Percentiles rank a stretch among this genome's conserved stretches.
Conservation (phyloP, 2,888 invertebrate species). For the Drosophila nr. fundita region DNA sequence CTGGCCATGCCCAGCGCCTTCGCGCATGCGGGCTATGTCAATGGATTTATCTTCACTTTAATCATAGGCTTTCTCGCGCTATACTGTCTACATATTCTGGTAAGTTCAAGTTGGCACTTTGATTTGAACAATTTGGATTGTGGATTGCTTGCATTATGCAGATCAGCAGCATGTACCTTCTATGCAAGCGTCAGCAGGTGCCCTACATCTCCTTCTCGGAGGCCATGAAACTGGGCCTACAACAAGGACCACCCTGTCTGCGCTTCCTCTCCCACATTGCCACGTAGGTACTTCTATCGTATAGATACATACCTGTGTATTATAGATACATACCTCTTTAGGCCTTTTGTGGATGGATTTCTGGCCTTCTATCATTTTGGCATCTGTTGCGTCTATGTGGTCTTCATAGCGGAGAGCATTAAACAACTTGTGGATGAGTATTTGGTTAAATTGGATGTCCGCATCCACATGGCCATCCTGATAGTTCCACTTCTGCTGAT, state of each 20-base stretch:
- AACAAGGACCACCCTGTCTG: constrained; percentile 89
- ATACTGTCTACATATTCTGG: constrained; percentile 97
- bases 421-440: constrained; percentile 90
- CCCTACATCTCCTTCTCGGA: constrained; percentile 93
- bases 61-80: constrained; percentile 95
- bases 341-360: constrained; percentile 91
- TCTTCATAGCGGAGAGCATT: constrained; percentile 95
- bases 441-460: constrained; percentile 85
- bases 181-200: constrained; percentile 88
- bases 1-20: constrained; percentile 96
- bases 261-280: constrained; percentile 87
- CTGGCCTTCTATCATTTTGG: constrained; percentile 96
- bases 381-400: constrained; percentile 98
- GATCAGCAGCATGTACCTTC: constrained; percentile 81
- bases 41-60: constrained; percentile 93
- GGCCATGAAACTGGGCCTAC: constrained; percentile 92
- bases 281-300: constrained; percentile 69
- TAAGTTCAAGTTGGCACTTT: constrained; percentile 81
- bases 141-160: constrained; percentile 20
- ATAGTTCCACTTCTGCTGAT: constrained; percentile 90
- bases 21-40: constrained; percentile 94
- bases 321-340: constrained; percentile 81
- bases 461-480: constrained; percentile 86
- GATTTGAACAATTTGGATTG: neutral
- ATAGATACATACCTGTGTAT: neutral